These are phyloP conservation scores for Cephus pygmeus DNA, from an alignment of 2,888 invertebrate species.

Conservation along the genomic window DNA sequence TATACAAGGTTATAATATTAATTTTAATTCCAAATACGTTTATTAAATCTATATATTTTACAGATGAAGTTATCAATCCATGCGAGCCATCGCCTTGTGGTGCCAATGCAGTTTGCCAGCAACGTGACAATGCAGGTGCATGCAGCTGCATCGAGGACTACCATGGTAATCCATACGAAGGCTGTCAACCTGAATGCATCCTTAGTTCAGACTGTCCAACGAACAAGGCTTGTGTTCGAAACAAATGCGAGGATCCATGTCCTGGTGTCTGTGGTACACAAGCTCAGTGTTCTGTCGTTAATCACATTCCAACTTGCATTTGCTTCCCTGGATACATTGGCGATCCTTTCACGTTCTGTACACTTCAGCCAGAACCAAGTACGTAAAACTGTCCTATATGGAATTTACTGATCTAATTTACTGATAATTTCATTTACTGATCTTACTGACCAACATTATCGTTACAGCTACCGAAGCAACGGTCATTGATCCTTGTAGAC, in stretches of 20 bases:
- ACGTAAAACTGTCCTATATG: constrained; percentile 10
- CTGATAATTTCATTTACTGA: neutral
- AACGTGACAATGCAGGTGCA: constrained; percentile 82
- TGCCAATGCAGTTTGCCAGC: constrained; percentile 82
- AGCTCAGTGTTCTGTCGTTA: constrained; percentile 85
- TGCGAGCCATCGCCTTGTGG: constrained; percentile 92
- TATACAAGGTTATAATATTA: neutral
- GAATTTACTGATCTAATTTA: no score
- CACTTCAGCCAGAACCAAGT: constrained; percentile 53
- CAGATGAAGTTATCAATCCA: constrained; percentile 74
- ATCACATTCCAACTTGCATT: constrained; percentile 88
- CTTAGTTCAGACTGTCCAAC: constrained; percentile 87
- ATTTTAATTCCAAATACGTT: neutral
- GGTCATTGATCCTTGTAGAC: constrained; percentile 74
- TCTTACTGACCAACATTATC: constrained; percentile 16
- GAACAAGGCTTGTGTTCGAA: constrained; percentile 83
- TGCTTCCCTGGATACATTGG: constrained; percentile 80
- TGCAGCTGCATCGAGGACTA: constrained; percentile 85
- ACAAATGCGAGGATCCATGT: constrained; percentile 88
- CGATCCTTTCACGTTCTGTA: constrained; percentile 76
- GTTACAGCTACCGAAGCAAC: constrained; percentile 47
- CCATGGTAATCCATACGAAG: constrained; percentile 87
- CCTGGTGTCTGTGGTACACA: constrained; percentile 86
- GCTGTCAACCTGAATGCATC: constrained; percentile 88
- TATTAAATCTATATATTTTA: constrained; percentile 35